Base-by-base conservation (phyloP, 1,140 invertebrate species). In the Adoxophyes honmai region DNA sequence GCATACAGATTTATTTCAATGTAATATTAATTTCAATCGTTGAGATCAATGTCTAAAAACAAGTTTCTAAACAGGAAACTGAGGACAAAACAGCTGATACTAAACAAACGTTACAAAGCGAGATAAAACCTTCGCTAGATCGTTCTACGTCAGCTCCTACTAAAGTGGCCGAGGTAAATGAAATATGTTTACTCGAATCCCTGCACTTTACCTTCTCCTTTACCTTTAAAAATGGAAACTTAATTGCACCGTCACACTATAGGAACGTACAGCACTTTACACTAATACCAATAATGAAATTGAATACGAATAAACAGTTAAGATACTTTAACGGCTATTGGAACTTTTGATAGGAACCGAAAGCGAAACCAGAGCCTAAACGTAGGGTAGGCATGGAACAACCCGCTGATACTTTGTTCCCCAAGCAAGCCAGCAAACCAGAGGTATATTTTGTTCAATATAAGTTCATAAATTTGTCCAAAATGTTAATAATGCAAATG, bases 371-470 rank as follows among this genome's bases (percentile, higher is more conserved):
- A 2, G 28, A 52, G 13, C 28, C 51, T 9, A 52, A 52, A 16
- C 51, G 33, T 15, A 52, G 13, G n/a, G 21, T 48, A 48, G 42
- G 16, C 42, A 34, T 34, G 15, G 51, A 52, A 18, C 28, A 34
- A 15, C 51, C 51, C 1, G 51, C 51, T 34, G 51, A 38, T n/a
- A 18, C 35, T 21, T 15, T 54, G 5, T 54, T 60, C 55, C 62
- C 66, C 58, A 55, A 62, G 55, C 55, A 57, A 54, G 55, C 55
- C 38, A 70, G 52, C 62, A 70, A 67, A 28, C n/a, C 52, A 7
- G 52, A 54, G 52, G 52, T 54, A 54, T 15, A 16, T 48, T 48
- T 15, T 21, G n/a, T 18, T 39, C 6, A 42, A n/a, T n/a, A n/a
- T n/a, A n/a, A 9, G 15, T 42, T 10, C 7, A 42, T 42, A 18